A percentile compares a stretch with the other conserved stretches of the same genome.
phyloP scores from a whole-genome alignment of 2,113 vertebrate species.

The Macquaria australasica region DNA sequence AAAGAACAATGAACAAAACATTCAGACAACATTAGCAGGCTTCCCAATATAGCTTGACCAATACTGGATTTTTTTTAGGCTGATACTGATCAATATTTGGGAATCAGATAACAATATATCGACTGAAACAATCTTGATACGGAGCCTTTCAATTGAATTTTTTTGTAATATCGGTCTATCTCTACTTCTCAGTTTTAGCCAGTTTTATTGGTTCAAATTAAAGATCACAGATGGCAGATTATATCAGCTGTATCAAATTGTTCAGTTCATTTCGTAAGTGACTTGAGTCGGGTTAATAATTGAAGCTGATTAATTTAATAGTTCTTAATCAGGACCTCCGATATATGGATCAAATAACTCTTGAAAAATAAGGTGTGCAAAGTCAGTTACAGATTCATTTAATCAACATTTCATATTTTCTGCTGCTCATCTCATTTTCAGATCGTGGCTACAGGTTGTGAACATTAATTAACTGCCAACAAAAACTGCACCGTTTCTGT shows the following conservation, averaged over 20 bases:
- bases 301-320: no score
- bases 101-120: neutral
- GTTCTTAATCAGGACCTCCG: neutral
- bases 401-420: constrained; percentile 12
- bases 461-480: constrained; percentile 16
- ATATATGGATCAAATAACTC: neutral
- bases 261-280: neutral
- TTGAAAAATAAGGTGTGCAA: neutral
- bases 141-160: neutral
- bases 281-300: neutral
- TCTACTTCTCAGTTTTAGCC: neutral
- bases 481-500: constrained; percentile 5
- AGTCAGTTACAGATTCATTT: neutral
- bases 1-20: neutral
- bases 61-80: neutral
- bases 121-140: neutral
- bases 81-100: neutral
- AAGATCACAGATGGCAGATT: neutral
- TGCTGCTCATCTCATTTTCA: constrained; percentile 18
- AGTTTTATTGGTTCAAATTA: neutral
- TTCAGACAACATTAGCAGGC: neutral
- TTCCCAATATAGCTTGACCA: neutral
- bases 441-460: neutral
- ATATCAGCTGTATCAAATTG: neutral
- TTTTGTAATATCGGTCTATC: neutral